phyloP scores from a whole-genome alignment of 2,797 vertebrate species.

The Spheniscus humboldti region DNA sequence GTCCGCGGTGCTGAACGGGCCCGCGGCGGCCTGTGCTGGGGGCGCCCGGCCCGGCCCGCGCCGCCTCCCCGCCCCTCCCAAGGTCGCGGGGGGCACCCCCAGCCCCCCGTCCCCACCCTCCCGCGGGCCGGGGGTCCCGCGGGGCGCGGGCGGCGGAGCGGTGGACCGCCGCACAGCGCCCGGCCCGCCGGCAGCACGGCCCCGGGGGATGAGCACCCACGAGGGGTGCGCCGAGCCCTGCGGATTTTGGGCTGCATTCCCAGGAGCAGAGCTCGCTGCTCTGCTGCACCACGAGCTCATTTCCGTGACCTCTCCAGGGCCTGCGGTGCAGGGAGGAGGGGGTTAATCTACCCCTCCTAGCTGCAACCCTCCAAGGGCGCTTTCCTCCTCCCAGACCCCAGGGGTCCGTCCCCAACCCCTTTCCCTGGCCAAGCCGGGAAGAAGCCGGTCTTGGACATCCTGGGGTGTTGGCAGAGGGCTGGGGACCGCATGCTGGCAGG shows the following conservation, averaged over 20 bases:
- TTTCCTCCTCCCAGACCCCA: no score
- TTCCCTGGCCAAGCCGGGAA: no score
- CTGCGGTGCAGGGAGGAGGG: not conserved
- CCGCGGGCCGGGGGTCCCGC: not conserved
- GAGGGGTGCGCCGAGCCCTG: not conserved
- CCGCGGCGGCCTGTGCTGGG: not conserved
- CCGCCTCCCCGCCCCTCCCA: not conserved
- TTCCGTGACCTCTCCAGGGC: not conserved
- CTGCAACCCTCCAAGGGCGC: not conserved
- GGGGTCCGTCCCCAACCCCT: no score
- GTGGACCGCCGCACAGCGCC: not conserved
- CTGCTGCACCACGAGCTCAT: not conserved
- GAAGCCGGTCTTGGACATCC: not conserved
- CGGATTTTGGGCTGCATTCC: not conserved
- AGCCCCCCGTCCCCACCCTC: not conserved
- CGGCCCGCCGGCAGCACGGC: not conserved
- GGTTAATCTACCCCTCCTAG: accelerated
- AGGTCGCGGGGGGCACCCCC: not conserved
- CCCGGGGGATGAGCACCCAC: not conserved
- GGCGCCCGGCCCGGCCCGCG: not conserved
- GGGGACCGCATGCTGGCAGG: not conserved
- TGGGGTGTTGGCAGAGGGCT: not conserved
- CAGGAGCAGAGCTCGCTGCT: not conserved
- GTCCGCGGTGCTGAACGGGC: not conserved
- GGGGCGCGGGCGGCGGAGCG: no score